These are phyloP conservation scores for Urocitellus parryii DNA, from an alignment of 2,113 vertebrate species.

Conservation along the genomic window DNA sequence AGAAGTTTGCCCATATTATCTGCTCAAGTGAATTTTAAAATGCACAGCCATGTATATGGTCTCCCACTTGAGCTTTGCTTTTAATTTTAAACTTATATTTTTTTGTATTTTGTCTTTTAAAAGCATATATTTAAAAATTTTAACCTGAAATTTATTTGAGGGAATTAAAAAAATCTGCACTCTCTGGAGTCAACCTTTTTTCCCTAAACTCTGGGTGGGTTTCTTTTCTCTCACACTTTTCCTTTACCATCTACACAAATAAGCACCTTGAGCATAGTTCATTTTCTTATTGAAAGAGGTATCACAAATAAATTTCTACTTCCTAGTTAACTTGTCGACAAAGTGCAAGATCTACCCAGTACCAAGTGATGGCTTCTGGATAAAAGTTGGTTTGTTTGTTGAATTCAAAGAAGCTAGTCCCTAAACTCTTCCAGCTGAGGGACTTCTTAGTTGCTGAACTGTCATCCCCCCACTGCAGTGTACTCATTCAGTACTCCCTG, in stretches of 20 bases:
- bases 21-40: neutral
- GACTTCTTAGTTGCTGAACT: neutral
- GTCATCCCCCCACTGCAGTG: neutral
- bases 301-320: constrained; percentile 18
- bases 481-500: neutral
- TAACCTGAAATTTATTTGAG: constrained; percentile 10
- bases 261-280: neutral
- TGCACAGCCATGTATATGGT: neutral
- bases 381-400: constrained; percentile 31
- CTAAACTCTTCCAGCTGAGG: neutral
- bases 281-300: neutral
- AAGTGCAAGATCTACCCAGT: neutral
- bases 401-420: neutral
- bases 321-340: constrained; percentile 8
- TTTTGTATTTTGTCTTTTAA: constrained; percentile 28
- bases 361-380: neutral
- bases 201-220: neutral
- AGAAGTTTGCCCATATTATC: neutral
- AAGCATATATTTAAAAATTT: neutral
- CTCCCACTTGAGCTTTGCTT: neutral
- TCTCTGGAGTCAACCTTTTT: neutral
- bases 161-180: neutral
- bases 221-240: neutral
- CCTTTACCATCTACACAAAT: constrained; percentile 20
- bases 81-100: neutral